Evolutionary conservation across 2,113 vertebrate species (phyloP), one percentile per base, ranked within the genome.

Genomic region (Ictalurus furcatus): DNA sequence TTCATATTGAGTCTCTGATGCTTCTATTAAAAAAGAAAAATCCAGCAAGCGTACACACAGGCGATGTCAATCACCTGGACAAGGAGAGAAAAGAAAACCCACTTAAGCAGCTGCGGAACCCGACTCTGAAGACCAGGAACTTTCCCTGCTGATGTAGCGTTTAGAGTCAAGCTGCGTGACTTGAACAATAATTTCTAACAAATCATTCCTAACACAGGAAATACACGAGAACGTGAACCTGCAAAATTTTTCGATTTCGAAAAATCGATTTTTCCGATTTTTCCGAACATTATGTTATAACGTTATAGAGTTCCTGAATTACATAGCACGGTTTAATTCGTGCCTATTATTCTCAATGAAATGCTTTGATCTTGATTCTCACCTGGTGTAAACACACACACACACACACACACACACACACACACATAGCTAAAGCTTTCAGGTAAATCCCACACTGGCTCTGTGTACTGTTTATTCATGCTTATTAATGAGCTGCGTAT

Each of bases 331-430:
- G 37, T 44, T 76, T 44, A 76, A 76, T 76, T 44, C 23, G 17
- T 74, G 19, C 7, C 11, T 23, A 23, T 1, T 23, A 6, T 21
- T 21, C 21, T 76, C 37, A 48, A 23, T 48, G 37, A 25, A 13
- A 25, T 13, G 73, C 73, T 76, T 76, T 76, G 73, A 76, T 76
- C 40, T 76, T 76, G 44, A 76, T 76, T 76, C 40, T 44, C 40
- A 76, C 40, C 73, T 76, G 73, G 40, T 5, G 25, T 25, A 80
- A 17, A 56, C 76, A 80, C 76, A 80, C 76, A 54, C 40, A 52
- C 76, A 79, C 73, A 48, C 76, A 79, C 76, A n/a, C 76, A 76
- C 34, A 63, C 73, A 28, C 76, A 79, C 76, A n/a, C 76, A 76
- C 37, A 78, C 73, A 13, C 74, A 44, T 0, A 44, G 8, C n/a